Percentiles rank a stretch among this genome's conserved stretches.
Evolutionary conservation across 2,797 vertebrate genomes (phyloP).

Genomic region (Hafferia zeledoni): DNA sequence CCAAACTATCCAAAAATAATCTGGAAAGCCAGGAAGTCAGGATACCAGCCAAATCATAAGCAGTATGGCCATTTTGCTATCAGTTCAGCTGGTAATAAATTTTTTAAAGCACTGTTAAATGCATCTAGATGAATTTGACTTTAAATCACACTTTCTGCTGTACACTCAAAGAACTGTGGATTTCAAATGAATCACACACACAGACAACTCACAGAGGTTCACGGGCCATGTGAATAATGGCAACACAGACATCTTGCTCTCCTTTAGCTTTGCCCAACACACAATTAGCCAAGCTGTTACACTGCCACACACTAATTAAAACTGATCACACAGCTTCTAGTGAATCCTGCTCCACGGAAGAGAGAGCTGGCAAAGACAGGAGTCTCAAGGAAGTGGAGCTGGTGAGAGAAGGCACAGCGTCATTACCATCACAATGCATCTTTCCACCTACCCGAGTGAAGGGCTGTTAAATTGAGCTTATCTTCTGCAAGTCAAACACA

Average conservation of each 20-base stretch:
- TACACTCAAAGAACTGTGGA: background rate
- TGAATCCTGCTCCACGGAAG: background rate
- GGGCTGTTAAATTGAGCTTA: conserved; percentile 15
- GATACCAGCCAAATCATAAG: conserved; percentile 41
- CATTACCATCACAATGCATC: conserved; percentile 12
- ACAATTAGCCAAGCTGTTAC: background rate
- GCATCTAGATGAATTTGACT: conserved; percentile 18
- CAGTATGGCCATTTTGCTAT: conserved; percentile 17
- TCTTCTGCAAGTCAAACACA: background rate
- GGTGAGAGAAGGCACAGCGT: background rate
- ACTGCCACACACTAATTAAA: background rate
- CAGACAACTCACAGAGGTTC: background rate
- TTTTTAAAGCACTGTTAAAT: conserved; percentile 50
- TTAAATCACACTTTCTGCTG: conserved; percentile 47
- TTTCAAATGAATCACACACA: background rate
- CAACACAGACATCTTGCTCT: background rate
- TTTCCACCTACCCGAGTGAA: background rate
- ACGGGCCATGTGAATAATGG: background rate
- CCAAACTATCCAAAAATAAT: conserved; percentile 69
- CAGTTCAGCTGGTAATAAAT: conserved; percentile 24
- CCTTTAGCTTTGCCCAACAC: background rate
- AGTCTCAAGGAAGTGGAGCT: background rate
- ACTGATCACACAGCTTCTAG: background rate
- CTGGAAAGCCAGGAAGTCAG: conserved; percentile 32
- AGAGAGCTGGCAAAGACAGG: background rate